Conservation (phyloP, 2,797 vertebrate genomes). For the Natrix natrix region DNA sequence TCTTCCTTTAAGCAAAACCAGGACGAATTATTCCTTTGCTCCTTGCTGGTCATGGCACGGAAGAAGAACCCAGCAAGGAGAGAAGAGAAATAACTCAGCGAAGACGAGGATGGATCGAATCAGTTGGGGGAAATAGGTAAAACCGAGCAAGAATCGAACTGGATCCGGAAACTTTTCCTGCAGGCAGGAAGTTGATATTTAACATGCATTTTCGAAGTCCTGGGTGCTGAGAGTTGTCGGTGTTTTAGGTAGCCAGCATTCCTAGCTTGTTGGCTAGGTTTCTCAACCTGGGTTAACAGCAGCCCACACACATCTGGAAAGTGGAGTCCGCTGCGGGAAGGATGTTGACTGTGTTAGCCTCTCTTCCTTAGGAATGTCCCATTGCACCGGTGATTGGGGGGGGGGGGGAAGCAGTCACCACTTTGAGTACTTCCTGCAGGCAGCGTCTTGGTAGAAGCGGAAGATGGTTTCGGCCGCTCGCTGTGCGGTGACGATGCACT, state of each 20-base stretch:
- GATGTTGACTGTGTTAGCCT: not conserved
- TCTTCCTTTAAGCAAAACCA: no score
- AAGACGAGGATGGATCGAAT: not conserved
- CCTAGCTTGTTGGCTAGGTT: no score
- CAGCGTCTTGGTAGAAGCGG: slow-evolving; percentile 86
- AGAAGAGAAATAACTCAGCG: not conserved
- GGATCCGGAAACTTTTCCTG: not conserved
- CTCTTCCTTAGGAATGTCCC: not conserved
- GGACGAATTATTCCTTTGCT: not conserved
- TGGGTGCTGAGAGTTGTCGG: not conserved
- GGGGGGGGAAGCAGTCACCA: slow-evolving; percentile 47
- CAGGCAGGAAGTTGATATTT: not conserved
- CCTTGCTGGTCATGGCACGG: not conserved
- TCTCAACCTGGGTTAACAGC: no score
- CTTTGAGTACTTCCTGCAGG: slow-evolving; percentile 86
- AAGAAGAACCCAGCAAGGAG: not conserved
- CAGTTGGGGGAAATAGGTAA: not conserved
- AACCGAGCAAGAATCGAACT: not conserved
- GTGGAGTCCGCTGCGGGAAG: fast-evolving
- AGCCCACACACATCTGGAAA: not conserved
- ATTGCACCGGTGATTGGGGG: not conserved
- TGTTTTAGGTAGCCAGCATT: not conserved
- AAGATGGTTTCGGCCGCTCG: slow-evolving; percentile 82
- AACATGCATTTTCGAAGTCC: not conserved
- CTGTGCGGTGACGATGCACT: slow-evolving; percentile 83